phyloP scores from a whole-genome alignment of 2,113 vertebrate species.

The Rhea americana region DNA sequence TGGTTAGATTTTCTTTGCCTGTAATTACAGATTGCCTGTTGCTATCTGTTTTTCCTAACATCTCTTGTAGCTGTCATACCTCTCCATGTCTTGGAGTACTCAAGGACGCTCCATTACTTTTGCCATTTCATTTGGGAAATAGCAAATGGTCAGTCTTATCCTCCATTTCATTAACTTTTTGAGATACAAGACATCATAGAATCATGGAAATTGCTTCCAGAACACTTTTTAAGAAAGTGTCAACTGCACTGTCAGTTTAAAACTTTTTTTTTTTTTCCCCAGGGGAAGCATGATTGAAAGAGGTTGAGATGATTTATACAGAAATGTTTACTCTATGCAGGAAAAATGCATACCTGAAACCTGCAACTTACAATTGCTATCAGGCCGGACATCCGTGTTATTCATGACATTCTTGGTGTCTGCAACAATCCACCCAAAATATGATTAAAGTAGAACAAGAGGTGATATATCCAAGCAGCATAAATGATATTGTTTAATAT shows the following conservation, averaged over 20 bases:
- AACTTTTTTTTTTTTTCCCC: not conserved
- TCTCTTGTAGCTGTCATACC: not conserved
- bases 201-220: not conserved
- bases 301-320: not conserved
- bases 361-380: not conserved
- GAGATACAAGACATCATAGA: not conserved
- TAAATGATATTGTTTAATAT: not conserved
- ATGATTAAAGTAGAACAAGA: not conserved
- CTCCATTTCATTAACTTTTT: slow-evolving; percentile 34
- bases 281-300: not conserved
- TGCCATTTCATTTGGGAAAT: not conserved
- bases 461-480: no score
- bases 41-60: not conserved
- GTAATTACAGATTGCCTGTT: not conserved
- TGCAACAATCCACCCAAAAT: not conserved
- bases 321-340: not conserved
- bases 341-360: not conserved
- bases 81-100: not conserved
- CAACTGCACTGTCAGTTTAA: not conserved
- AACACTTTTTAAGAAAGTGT: not conserved
- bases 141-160: not conserved
- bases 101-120: slow-evolving; percentile 3
- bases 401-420: not conserved
- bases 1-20: not conserved
- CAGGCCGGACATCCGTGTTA: not conserved